These are phyloP conservation scores for Chrysopilus asiliformis DNA, from an alignment of 2,888 invertebrate genomes.

Conservation along the genomic window DNA sequence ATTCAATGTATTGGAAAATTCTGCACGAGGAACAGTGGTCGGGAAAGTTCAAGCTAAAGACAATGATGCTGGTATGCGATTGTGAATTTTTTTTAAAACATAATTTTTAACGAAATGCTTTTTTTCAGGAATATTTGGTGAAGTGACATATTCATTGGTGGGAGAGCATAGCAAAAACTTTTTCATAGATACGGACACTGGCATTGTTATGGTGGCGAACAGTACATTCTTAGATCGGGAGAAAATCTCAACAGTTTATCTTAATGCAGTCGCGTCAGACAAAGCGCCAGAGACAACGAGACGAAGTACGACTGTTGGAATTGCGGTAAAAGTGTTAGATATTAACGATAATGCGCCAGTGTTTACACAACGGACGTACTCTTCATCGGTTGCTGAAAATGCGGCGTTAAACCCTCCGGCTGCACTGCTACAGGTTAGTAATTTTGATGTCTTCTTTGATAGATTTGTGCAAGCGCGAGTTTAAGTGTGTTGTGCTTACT, in stretches of 20 bases:
- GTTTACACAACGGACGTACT: conserved; percentile 64
- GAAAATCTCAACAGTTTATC: conserved; percentile 48
- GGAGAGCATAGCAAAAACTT: conserved; percentile 65
- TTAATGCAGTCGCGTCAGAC: conserved; percentile 71
- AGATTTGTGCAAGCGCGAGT: background rate
- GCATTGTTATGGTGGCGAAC: conserved; percentile 61
- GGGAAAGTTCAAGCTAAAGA: conserved; percentile 63
- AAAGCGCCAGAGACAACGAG: conserved; percentile 56
- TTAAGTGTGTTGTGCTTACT: no score
- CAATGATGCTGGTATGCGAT: conserved; percentile 51
- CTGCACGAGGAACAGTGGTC: conserved; percentile 56
- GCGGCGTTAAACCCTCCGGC: conserved; percentile 66
- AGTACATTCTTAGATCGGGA: conserved; percentile 69
- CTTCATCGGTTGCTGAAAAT: conserved; percentile 72
- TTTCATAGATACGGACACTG: conserved; percentile 53
- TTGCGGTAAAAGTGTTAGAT: conserved; percentile 64
- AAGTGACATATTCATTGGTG: conserved; percentile 60
- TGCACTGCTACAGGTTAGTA: conserved; percentile 50
- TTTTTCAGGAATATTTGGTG: conserved; percentile 50
- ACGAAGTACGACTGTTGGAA: conserved; percentile 53
- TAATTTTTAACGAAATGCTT: conserved; percentile 1
- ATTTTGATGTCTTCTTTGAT: background rate
- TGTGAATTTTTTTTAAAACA: background rate
- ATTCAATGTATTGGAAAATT: conserved; percentile 61
- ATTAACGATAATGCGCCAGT: conserved; percentile 81